Conservation (phyloP, 1,140 invertebrate species). For the Brachionus asplanchnoidis region DNA sequence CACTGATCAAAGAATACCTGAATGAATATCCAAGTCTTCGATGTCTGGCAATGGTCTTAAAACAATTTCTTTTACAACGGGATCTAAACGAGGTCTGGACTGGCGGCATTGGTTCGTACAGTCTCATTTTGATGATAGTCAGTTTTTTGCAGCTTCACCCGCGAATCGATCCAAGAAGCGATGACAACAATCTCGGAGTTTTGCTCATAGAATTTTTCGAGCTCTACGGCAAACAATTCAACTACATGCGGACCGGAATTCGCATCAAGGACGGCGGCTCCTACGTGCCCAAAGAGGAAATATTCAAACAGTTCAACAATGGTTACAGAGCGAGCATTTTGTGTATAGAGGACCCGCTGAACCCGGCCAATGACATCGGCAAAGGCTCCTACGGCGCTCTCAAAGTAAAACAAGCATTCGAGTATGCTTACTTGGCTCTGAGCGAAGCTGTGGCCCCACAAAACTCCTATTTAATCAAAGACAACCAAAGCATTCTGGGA, state of each 20-base stretch:
- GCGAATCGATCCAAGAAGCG: slow-evolving; percentile 61
- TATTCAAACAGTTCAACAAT: slow-evolving; percentile 83
- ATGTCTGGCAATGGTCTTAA: slow-evolving; percentile 89
- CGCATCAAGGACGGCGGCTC: slow-evolving; percentile 77
- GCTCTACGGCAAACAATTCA: slow-evolving; percentile 90
- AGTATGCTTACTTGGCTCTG: slow-evolving; percentile 82
- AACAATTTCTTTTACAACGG: slow-evolving; percentile 91
- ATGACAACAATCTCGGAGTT: slow-evolving; percentile 75
- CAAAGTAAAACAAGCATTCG: slow-evolving; percentile 87
- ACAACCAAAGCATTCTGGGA: slow-evolving; percentile 40
- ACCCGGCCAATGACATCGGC: slow-evolving; percentile 84
- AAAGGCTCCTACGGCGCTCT: slow-evolving; percentile 83
- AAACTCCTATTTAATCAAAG: slow-evolving; percentile 45
- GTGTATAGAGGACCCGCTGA: slow-evolving; percentile 95
- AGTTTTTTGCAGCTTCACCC: slow-evolving; percentile 88
- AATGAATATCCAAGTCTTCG: slow-evolving; percentile 73
- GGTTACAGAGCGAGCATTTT: slow-evolving; percentile 83
- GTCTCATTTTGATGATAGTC: slow-evolving; percentile 94
- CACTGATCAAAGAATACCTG: slow-evolving; percentile 74
- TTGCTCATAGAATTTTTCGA: slow-evolving; percentile 95
- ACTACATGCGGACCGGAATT: slow-evolving; percentile 87
- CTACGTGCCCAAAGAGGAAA: slow-evolving; percentile 89
- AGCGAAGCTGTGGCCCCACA: slow-evolving; percentile 67
- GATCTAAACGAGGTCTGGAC: slow-evolving; percentile 98
- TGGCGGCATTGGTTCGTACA: slow-evolving; percentile 96